phyloP scores from a whole-genome alignment of 2,888 invertebrate species.

The Macropis europaea region DNA sequence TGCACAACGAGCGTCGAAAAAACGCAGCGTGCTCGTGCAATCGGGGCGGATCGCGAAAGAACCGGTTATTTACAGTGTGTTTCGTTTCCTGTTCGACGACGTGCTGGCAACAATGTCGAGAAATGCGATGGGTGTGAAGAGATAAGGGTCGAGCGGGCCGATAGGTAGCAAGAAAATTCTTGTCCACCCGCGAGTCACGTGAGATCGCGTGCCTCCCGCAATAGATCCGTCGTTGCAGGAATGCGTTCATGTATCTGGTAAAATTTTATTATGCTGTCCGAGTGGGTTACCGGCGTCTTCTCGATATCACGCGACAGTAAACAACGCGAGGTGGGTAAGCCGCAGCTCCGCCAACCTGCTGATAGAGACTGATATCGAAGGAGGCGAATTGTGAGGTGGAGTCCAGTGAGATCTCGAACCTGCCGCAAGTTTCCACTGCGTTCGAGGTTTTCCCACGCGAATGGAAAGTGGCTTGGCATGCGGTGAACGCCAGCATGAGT shows the following conservation, averaged over 20 bases:
- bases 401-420: conserved; percentile 25
- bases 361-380: background rate
- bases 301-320: conserved; percentile 15
- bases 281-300: background rate
- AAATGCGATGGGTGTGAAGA: conserved; percentile 44
- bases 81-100: conserved; percentile 27
- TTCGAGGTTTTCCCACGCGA: conserved; percentile 41
- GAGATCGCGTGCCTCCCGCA: conserved; percentile 55
- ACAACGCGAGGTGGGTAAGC: background rate
- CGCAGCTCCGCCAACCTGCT: background rate
- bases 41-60: no score
- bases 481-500: conserved; percentile 7
- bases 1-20: no score
- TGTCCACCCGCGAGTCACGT: conserved; percentile 55
- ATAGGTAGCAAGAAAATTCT: conserved; percentile 46
- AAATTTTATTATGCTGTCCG: conserved; percentile 39
- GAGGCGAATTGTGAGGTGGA: conserved; percentile 15
- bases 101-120: conserved; percentile 29
- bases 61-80: no score
- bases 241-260: conserved; percentile 21
- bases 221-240: conserved; percentile 53
- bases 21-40: no score
- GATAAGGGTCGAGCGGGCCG: conserved; percentile 43
- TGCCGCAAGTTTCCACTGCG: conserved; percentile 12
- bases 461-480: conserved; percentile 13